phyloP scores from a whole-genome alignment of 2,888 invertebrate species.

The Drosophila quasianomalipes region DNA sequence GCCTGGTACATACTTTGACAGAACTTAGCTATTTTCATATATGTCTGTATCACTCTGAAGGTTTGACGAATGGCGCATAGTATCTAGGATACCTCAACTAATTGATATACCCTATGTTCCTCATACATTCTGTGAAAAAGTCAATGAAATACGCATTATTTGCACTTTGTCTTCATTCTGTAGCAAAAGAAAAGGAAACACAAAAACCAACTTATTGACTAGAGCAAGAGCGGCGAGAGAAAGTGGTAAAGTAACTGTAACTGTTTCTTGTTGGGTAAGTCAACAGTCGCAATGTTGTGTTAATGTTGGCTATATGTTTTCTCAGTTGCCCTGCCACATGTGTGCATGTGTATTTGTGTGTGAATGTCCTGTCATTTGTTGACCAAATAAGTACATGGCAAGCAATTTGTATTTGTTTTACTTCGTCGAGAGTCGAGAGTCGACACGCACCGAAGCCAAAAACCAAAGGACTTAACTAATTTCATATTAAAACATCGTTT shows the following conservation, averaged over 20 bases:
- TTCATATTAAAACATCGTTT: conserved; percentile 82
- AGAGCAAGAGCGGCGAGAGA: background rate
- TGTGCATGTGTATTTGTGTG: conserved; percentile 29
- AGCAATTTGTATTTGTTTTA: conserved; percentile 82
- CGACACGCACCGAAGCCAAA: conserved; percentile 70
- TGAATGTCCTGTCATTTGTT: conserved; percentile 79
- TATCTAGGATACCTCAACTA: background rate
- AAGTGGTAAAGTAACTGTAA: conserved; percentile 45
- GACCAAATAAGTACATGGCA: conserved; percentile 82
- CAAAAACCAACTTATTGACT: conserved; percentile 13
- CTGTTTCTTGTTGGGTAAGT: conserved; percentile 79
- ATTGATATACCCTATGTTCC: background rate
- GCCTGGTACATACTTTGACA: background rate
- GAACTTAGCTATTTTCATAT: background rate
- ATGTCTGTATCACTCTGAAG: background rate
- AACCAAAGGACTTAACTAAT: conserved; percentile 81
- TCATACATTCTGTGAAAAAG: conserved; percentile 47
- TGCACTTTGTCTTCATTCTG: conserved; percentile 68
- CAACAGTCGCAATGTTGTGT: conserved; percentile 81
- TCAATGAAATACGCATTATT: conserved; percentile 52
- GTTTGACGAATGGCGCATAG: background rate
- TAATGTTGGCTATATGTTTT: conserved; percentile 76
- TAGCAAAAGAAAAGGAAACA: conserved; percentile 5
- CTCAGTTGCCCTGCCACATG: conserved; percentile 28
- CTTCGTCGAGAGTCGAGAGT: conserved; percentile 41